phyloP scores from a whole-genome alignment of 2,113 vertebrate species.

The Albula goreensis region DNA sequence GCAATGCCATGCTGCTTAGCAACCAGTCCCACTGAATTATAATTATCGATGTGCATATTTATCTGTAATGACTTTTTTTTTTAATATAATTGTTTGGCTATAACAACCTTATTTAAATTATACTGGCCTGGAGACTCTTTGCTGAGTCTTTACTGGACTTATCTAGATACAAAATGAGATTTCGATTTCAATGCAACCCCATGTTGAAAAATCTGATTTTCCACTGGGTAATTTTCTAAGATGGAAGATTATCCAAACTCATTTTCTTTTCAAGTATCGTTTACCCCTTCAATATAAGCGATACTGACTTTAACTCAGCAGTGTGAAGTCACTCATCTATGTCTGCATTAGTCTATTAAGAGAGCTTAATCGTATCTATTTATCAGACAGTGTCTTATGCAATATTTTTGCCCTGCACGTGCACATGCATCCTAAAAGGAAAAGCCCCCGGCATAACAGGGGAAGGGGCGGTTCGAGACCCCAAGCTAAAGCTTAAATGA shows the following conservation, averaged over 20 bases:
- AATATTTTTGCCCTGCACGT: conserved; percentile 16
- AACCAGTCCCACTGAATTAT: conserved; percentile 53
- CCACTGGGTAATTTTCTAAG: conserved; percentile 21
- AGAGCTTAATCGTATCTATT: conserved; percentile 4
- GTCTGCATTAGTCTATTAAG: conserved; percentile 16
- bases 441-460: background rate
- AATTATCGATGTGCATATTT: conserved; percentile 50
- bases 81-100: conserved; percentile 62
- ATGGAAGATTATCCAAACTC: conserved; percentile 33
- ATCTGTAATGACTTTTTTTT: conserved; percentile 44
- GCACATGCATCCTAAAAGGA: background rate
- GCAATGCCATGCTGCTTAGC: conserved; percentile 66
- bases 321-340: conserved; percentile 5
- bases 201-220: conserved; percentile 18
- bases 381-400: conserved; percentile 14
- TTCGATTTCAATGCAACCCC: conserved; percentile 7
- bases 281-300: conserved; percentile 25
- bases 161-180: conserved; percentile 39
- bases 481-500: conserved; percentile 54
- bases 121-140: conserved; percentile 13
- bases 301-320: conserved; percentile 33
- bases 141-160: conserved; percentile 1
- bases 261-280: conserved; percentile 30
- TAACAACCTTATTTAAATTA: conserved; percentile 53
- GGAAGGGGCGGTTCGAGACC: conserved; percentile 34